Base-by-base conservation (phyloP, 1,140 invertebrate genomes). In the Venustaconcha ellipsiformis region DNA sequence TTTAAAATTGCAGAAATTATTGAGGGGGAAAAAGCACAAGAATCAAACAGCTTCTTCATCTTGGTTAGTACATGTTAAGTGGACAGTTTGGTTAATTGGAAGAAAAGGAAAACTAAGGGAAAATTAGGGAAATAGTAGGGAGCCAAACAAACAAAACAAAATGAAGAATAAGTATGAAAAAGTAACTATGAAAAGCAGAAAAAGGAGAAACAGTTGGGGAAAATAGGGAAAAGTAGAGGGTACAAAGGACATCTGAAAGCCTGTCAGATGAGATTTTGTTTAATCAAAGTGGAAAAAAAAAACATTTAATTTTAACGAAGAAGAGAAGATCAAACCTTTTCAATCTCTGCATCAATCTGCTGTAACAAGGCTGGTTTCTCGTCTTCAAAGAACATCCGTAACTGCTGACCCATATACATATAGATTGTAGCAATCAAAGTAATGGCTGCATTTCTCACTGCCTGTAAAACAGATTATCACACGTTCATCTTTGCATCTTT, bases 281-380 rank as follows among this genome's bases (percentile, higher is more conserved):
- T 2, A 30, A 37, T 17, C 18, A 23, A 67, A 13, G 37, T 8
- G 18, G 14, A 60, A 20, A 60, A 20, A 60, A 17, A 60, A 20
- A 18, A 2, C 2, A 6, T 60, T 60, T 60, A 60, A 60, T 8
- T 60, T 60, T 18, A 17, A 37, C 5, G 30, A 37, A 37, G 2
- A 37, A 2, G 30, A 37, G 5, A 37, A 37, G 12, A 63, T 14
- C 81, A 66, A 82, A 93, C 92, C 89, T 96, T 97, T 70, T 96
- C 95, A 86, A 96, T 93, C 87, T 97, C 96, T 20, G 94, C 92
- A 87, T 95, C 94, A 70, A 98, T 96, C 88, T 96, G 94, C 80
- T 96, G 95, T 57, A 94, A 92, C 0, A 97, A 88, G 0, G 95
- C 93, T 13, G 95, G 92, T 84, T 97, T 98, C 85, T 97, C 96